A percentile compares a stretch with the other conserved stretches of the same genome.
phyloP scores from a whole-genome alignment of 2,113 vertebrate species.

The Galemys pyrenaicus region DNA sequence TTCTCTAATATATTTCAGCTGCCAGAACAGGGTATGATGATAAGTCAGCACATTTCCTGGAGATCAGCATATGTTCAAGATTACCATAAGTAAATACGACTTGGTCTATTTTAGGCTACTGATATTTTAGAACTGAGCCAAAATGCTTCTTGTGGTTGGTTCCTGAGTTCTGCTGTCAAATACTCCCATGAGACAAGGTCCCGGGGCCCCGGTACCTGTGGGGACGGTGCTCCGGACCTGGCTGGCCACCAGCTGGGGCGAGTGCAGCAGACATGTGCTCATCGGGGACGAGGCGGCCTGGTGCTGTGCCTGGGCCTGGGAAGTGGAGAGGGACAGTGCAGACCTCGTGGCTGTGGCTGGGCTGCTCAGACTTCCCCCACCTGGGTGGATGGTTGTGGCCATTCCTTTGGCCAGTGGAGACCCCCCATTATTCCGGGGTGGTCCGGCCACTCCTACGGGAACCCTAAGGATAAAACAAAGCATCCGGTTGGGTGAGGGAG shows the following conservation, averaged over 20 bases:
- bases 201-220: conserved; percentile 73
- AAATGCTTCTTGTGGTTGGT: background rate
- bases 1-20: conserved; percentile 75
- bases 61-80: conserved; percentile 75
- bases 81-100: conserved; percentile 65
- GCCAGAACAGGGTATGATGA: conserved; percentile 72
- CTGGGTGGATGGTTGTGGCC: conserved; percentile 85
- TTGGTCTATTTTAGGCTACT: background rate
- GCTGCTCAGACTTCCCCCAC: conserved; percentile 83
- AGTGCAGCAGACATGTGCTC: conserved; percentile 90
- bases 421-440: conserved; percentile 85
- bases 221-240: conserved; percentile 89
- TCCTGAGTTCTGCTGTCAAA: background rate
- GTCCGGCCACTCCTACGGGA: conserved; percentile 89
- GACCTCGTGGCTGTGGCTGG: conserved; percentile 84
- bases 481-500: background rate
- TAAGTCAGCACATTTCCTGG: conserved; percentile 69
- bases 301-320: conserved; percentile 85
- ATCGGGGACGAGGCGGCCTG: conserved; percentile 87
- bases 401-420: conserved; percentile 84
- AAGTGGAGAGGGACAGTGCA: conserved; percentile 84
- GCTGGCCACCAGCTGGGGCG: conserved; percentile 87
- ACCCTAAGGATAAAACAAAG: conserved; percentile 85
- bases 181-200: fast-evolving
- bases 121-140: conserved; percentile 33